Evolutionary conservation across 2,888 invertebrate genomes (phyloP), one percentile per base, ranked within the genome.

Genomic region (Phoronis australis): DNA sequence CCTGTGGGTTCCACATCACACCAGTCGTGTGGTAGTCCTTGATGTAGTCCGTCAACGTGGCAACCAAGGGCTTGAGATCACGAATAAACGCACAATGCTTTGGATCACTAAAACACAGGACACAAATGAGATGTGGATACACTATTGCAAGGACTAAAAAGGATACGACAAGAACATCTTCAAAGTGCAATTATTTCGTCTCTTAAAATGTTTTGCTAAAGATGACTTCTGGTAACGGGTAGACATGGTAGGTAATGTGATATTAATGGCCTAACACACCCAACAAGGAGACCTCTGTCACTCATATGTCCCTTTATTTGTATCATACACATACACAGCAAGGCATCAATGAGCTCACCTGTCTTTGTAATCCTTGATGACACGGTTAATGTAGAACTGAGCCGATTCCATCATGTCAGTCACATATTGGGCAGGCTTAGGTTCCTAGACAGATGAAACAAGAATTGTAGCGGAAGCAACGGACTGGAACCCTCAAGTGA

Each of bases 321-420:
- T n/a, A n/a, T n/a, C n/a, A n/a, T n/a, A n/a, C n/a, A n/a, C n/a
- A n/a, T n/a, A n/a, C n/a, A n/a, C n/a, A n/a, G n/a, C n/a, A n/a
- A 15, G 25, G 12, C 12, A 35, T 12, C 12, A 35, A 35, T 35
- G 12, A 48, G 55, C 79, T 75, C 68, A 83, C 83, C 92, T 94
- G 73, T 94, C 95, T 78, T 95, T 97, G 89, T 89, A 95, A 58
- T 97, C 97, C 78, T 95, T 97, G 52, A 99, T 82, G 37, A 99
- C 96, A 56, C 97, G 85, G 81, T 99, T 99, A 49, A 93, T 89
- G 79, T 94, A 99, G 80, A 97, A 99, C 80, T 92, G 91, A 1
- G 95, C 93, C 9, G 97, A 92, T 76, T 99, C 97, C 65, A 88
- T 87, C 93, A 96, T 94, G 79, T 99, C 99, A 79, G 97, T 97